Evolutionary conservation across 2,888 invertebrate species (phyloP), one percentile per base, ranked within the genome.

Genomic region (Dynastes maya): DNA sequence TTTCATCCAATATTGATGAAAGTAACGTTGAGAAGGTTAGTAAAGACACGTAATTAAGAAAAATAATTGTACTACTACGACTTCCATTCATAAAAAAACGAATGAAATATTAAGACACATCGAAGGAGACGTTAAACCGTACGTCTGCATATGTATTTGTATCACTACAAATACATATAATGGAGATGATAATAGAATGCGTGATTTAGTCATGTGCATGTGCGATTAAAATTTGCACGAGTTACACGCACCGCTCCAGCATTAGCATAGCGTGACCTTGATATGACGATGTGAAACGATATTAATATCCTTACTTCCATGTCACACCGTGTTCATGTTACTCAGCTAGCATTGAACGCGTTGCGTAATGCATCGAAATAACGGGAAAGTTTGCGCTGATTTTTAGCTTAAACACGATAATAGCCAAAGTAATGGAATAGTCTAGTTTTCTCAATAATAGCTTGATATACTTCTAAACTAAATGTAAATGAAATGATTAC

Each of bases 201-300:
- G 63, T 63, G 32, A 63, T 63, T 32, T 63, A 72, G 72, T 40
- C 37, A 72, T 72, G 40, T 72, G 58, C 37, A 61, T 37, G 22
- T 72, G 32, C 22, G 37, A 78, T 37, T 79, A 74, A 79, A 80
- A 81, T 11, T 22, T 22, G 27, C 45, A 8, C 27, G 67, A 67
- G 67, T 79, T 79, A 79, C 78, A 80, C 79, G 81, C 79, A 79
- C 45, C 37, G 58, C 40, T 72, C 58, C 8, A 13, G 40, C 58
- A 70, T 58, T 70, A 77, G 55, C 70, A 70, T 58, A 70, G 58
- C 77, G 49, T 51, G 70, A 70, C 77, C 77, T 77, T 77, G 77
- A 77, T 77, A 77, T 49, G 72, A 58, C 58, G 53, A 70, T 77
- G 70, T 68, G 68, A 77, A 77, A 77, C 58, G 77, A 67, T 68